These are phyloP conservation scores for Trachurus trachurus DNA, from an alignment of 2,797 vertebrate species.

Conservation along the genomic window DNA sequence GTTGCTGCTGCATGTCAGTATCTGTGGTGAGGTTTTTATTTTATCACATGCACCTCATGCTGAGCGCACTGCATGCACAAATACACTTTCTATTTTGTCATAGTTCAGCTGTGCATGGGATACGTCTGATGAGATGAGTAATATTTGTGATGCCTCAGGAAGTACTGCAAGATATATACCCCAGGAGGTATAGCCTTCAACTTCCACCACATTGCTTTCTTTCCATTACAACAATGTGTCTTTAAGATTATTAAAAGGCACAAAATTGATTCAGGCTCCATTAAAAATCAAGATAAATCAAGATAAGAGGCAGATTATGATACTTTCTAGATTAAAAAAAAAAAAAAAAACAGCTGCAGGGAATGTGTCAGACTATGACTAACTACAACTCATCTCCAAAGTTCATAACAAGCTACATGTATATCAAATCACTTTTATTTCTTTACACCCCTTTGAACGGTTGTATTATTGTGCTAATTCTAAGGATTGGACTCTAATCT, in stretches of 20 bases:
- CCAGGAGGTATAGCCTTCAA: neutral
- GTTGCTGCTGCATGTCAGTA: conserved; percentile 33
- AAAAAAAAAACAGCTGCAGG: neutral
- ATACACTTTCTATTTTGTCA: conserved; percentile 41
- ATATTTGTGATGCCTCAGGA: conserved; percentile 39
- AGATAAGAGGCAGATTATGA: neutral
- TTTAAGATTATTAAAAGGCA: neutral
- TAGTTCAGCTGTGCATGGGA: conserved; percentile 35
- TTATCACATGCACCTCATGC: conserved; percentile 17
- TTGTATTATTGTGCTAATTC: neutral
- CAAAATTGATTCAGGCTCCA: neutral
- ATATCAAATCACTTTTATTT: neutral
- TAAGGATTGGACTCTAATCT: neutral
- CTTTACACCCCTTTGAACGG: neutral
- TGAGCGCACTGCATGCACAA: conserved; percentile 28
- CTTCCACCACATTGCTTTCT: too few relatives aligned
- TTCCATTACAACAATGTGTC: neutral
- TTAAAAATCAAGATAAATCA: neutral
- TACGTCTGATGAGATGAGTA: conserved; percentile 51
- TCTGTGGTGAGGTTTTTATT: conserved; percentile 20
- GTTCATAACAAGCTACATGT: neutral
- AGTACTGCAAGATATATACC: conserved; percentile 32
- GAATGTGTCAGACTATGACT: neutral
- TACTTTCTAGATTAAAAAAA: neutral
- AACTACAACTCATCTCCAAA: neutral